A percentile compares a stretch with the other conserved stretches of the same genome.
Evolutionary conservation across 2,797 vertebrate genomes (phyloP).

Genomic region (Tenualosa ilisha): DNA sequence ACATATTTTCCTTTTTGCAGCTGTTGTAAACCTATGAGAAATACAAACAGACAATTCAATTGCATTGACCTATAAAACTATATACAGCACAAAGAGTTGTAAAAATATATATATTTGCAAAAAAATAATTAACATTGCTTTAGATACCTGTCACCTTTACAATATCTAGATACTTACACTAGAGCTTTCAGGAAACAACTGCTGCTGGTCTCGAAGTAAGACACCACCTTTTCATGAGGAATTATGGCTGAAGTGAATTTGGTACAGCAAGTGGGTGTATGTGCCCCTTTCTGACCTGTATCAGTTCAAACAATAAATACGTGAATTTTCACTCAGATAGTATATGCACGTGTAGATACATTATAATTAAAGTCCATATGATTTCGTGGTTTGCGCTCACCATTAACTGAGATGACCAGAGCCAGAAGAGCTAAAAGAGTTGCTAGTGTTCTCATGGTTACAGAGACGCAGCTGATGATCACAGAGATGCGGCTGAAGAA

Average conservation of each 20-base stretch:
- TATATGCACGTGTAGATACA: background rate
- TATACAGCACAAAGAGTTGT: too few relatives aligned
- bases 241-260: background rate
- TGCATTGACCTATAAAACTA: too few relatives aligned
- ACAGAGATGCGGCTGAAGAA: background rate
- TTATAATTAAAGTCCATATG: background rate
- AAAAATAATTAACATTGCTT: too few relatives aligned
- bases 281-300: background rate
- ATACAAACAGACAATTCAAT: background rate
- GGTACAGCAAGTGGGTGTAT: background rate
- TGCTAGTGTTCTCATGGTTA: background rate
- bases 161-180: slow-evolving; percentile 34
- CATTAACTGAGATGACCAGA: background rate
- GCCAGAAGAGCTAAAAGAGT: background rate
- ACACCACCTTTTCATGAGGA: background rate
- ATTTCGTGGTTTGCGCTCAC: background rate
- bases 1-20: background rate
- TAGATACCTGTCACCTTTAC: background rate
- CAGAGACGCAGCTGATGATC: background rate
- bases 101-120: too few relatives aligned
- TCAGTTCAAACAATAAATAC: background rate
- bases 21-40: slow-evolving; percentile 28
- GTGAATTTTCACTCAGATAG: background rate
- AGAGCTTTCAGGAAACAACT: background rate
- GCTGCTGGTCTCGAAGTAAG: slow-evolving; percentile 25